Evolutionary conservation across 2,888 invertebrate species (phyloP), one percentile per base, ranked within the genome.

Genomic region (Latheticus oryzae): DNA sequence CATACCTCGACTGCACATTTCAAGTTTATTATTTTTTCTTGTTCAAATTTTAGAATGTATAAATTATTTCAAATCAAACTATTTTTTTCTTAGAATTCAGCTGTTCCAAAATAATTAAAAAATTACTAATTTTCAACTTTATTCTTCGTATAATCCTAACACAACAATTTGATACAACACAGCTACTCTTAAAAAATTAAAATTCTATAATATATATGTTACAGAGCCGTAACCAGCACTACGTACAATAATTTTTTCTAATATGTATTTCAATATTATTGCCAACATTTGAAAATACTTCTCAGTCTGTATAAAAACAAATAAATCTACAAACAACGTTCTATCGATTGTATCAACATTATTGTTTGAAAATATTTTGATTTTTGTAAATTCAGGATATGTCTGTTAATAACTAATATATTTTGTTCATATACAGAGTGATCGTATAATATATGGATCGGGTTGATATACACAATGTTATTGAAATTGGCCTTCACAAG

Each of bases 121-220:
- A n/a, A n/a, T n/a, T n/a, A n/a, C n/a, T 47, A 47, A 47, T 33
- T 50, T 50, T 35, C 50, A 50, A 38, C 50, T 50, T 50, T 50
- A 47, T 50, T 50, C 19, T 26, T 11, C 19, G 37, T 50, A 26
- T 38, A 43, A 40, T 28, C 38, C 38, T 51, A 51, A 40, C 54
- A 59, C 61, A 60, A 61, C 57, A 56, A 42, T 59, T 43, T 17
- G 17, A 55, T 58, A 61, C 56, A 58, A 60, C 62, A 59, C 55
- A 17, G 17, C 61, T 66, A 70, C 62, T 64, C 61, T 69, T 71
- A 71, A 40, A 72, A 72, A 72, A 71, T 66, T 71, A 71, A 71
- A 69, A 60, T 67, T 67, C 70, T 69, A 68, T 69, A 53, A 21
- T 42, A 42, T n/a, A 26, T 26, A 28, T 67, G 63, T 63, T 59